phyloP scores from a whole-genome alignment of 2,797 vertebrate genomes.

The Manis javanica region DNA sequence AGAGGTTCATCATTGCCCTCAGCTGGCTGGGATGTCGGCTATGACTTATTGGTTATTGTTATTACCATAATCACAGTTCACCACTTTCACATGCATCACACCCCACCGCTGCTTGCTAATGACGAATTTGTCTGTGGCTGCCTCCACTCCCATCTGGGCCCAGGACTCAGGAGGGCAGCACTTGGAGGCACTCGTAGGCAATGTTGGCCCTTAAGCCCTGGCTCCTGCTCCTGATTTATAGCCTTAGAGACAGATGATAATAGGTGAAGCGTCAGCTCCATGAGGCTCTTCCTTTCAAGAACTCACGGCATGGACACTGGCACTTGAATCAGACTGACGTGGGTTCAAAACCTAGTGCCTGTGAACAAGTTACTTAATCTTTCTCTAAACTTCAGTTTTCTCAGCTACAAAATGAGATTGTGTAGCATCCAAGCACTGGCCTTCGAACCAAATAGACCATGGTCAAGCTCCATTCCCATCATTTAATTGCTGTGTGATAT shows the following conservation, averaged over 20 bases:
- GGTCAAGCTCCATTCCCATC: not conserved
- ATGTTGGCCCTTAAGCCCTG: not conserved
- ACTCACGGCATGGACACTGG: not conserved
- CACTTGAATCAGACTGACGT: not conserved
- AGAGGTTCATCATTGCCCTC: slow-evolving; percentile 34
- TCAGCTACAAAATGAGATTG: not conserved
- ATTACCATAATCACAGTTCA: slow-evolving; percentile 58
- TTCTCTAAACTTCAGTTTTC: not conserved
- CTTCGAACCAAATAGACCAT: not conserved
- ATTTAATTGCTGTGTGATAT: not conserved
- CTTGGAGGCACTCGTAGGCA: not conserved
- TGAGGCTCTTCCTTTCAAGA: not conserved
- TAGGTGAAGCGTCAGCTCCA: not conserved
- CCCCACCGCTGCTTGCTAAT: not conserved
- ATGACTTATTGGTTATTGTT: slow-evolving; percentile 60
- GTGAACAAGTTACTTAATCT: not conserved
- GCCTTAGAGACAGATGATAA: not conserved
- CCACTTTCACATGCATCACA: not conserved
- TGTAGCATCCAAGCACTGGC: not conserved
- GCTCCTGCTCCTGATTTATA: not conserved
- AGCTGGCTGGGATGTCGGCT: not conserved
- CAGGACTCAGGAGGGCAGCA: not conserved
- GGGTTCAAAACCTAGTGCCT: not conserved
- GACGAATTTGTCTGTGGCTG: not conserved
- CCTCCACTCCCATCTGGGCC: rapidly evolving